Evolutionary conservation across 2,113 vertebrate species (phyloP), one percentile per base, ranked within the genome.

Genomic region (Calyptomena viridis): DNA sequence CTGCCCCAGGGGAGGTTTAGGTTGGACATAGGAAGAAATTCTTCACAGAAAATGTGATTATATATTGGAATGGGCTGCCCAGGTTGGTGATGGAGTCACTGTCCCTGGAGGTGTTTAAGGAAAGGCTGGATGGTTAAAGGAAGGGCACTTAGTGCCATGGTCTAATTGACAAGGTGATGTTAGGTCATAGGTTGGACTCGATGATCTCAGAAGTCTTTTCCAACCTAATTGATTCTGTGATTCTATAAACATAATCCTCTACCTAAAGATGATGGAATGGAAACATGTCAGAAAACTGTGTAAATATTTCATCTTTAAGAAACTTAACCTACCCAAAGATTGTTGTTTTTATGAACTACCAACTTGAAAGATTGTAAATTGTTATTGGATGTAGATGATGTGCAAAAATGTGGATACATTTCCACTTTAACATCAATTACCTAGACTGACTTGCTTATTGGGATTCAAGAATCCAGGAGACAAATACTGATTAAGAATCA

Each of bases 401-500:
- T 3, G 5, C 31, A 62, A 80, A 93, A 91, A 50, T n/a, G 8
- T 39, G 28, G 75, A 58, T 7, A 16, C 5, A 1, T 46, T 87
- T 33, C 40, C 1, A 3, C 37, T 82, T 80, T 63, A 59, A 59
- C 23, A 55, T 93, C 44, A 84, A 9, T 93, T 95, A 73, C 35
- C 23, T 31, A 6, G 25, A 12, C 66, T 46, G 63, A 80, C 73
- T 84, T 83, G 33, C 71, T 95, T 87, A 58, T n/a, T 9, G 3
- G 63, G 56, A 84, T 94, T 68, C 58, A 39, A 15, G 66, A 69
- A 76, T 89, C 63, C 78, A 68, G 49, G 37, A 95, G 66, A 44
- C 77, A 89, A 95, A 59, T 90, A 94, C 82, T 89, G 73, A 92
- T 92, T 92, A 96, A 92, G 62, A 94, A 87, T 90, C 77, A 87